Evolutionary conservation across 1,140 invertebrate species (phyloP).

Genomic region (Drosophila sp.): DNA sequence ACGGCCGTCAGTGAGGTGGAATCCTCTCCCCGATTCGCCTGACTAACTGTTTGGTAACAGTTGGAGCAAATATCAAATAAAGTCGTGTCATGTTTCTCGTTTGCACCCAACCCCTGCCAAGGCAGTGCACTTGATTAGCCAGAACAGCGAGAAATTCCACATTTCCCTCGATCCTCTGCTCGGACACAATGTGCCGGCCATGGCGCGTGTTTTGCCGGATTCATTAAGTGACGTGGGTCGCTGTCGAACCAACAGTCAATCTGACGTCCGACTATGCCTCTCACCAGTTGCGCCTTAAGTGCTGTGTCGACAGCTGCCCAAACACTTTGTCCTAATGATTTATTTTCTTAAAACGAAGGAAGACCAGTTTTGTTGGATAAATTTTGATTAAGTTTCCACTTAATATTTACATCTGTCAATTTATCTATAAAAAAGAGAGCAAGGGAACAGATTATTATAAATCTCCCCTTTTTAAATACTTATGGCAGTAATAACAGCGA

Average conservation of each 20-base stretch:
- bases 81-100: conserved; percentile 39
- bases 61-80: conserved; percentile 24
- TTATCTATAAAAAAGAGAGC: too few species aligned
- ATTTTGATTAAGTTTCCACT: too few species aligned
- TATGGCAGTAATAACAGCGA: too few species aligned
- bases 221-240: conserved; percentile 63
- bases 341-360: conserved; percentile 31
- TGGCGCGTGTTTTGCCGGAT: conserved; percentile 43
- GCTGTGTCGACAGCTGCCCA: conserved; percentile 53
- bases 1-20: conserved; percentile 12
- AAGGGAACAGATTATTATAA: too few species aligned
- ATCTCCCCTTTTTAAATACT: too few species aligned
- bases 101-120: conserved; percentile 5
- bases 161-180: conserved; percentile 1
- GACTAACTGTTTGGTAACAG: conserved; percentile 17
- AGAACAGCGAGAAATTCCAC: conserved; percentile 33
- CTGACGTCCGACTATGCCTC: background rate
- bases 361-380: background rate
- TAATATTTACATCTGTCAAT: too few species aligned
- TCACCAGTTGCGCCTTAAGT: conserved; percentile 59
- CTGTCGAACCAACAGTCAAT: conserved; percentile 23
- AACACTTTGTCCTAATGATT: conserved; percentile 61
- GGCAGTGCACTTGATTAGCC: conserved; percentile 73
- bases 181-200: conserved; percentile 40
- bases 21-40: background rate